A percentile compares a stretch with the other conserved stretches of the same genome.
Conservation (phyloP, 1,140 invertebrate genomes). For the Caerostris extrusa region DNA sequence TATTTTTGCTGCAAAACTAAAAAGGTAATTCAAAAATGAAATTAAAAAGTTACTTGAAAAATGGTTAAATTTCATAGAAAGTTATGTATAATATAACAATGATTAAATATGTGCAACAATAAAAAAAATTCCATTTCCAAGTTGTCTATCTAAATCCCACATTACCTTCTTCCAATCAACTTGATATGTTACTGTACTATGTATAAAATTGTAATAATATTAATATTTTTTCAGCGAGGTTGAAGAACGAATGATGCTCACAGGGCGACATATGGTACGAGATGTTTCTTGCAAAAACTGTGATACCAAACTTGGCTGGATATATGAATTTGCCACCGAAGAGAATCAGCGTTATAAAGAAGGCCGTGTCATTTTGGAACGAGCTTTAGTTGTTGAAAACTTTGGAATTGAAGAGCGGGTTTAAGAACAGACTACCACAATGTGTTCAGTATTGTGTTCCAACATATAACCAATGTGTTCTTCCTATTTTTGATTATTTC, state of each 20-base stretch:
- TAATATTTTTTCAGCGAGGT: slow-evolving; percentile 87
- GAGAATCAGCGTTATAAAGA: slow-evolving; percentile 98
- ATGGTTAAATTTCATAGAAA: too few relatives aligned
- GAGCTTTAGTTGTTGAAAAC: slow-evolving; percentile 93
- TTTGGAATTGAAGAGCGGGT: slow-evolving; percentile 90
- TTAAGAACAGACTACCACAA: neutral
- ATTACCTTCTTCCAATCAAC: too few relatives aligned
- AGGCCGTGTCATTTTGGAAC: slow-evolving; percentile 94
- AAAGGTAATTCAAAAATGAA: too few relatives aligned
- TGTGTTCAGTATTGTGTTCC: neutral
- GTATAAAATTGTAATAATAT: neutral
- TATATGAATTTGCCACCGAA: slow-evolving; percentile 98
- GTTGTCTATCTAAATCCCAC: too few relatives aligned
- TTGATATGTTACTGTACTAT: too few relatives aligned
- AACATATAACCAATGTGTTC: neutral
- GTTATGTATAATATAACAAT: too few relatives aligned
- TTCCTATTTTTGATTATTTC: slow-evolving; percentile 46
- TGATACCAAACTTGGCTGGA: slow-evolving; percentile 95
- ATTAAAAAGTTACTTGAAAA: too few relatives aligned
- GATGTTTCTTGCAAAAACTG: slow-evolving; percentile 99
- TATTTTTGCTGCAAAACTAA: too few relatives aligned
- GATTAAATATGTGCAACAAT: too few relatives aligned
- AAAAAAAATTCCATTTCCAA: too few relatives aligned
- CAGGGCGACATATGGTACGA: slow-evolving; percentile 97
- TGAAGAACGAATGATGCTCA: slow-evolving; percentile 96